phyloP scores from a whole-genome alignment of 1,140 invertebrate genomes.

The Panulirus ornatus region DNA sequence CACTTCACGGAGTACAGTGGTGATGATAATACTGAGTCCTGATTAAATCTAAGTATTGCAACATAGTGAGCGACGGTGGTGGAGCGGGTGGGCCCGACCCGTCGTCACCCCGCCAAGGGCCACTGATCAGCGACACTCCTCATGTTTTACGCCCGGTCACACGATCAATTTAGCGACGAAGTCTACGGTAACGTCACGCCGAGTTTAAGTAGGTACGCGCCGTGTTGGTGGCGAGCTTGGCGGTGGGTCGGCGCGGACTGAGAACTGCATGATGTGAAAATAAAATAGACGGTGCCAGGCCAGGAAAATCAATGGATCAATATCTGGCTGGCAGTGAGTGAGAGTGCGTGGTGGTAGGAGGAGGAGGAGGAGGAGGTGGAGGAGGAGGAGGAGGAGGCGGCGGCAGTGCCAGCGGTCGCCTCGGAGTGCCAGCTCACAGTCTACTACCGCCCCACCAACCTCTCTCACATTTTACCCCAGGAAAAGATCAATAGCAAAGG shows the following conservation, averaged over 20 bases:
- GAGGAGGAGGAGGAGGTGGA: slow-evolving; percentile 51
- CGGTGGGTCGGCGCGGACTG: slow-evolving; percentile 54
- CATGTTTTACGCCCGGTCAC: neutral
- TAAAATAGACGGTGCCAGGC: slow-evolving; percentile 58
- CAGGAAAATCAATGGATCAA: slow-evolving; percentile 67
- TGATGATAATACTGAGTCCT: slow-evolving; percentile 35
- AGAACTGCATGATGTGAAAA: slow-evolving; percentile 64
- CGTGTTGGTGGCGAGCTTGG: slow-evolving; percentile 47
- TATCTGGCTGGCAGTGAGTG: slow-evolving; percentile 60
- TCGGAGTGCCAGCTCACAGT: slow-evolving; percentile 8
- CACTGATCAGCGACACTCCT: slow-evolving; percentile 28
- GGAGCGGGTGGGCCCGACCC: slow-evolving; percentile 13
- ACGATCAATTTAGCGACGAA: slow-evolving; percentile 58
- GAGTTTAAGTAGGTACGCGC: slow-evolving; percentile 56
- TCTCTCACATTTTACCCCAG: slow-evolving; percentile 56
- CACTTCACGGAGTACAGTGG: slow-evolving; percentile 14
- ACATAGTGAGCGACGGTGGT: neutral
- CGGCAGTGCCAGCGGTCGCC: neutral
- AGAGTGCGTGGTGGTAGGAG: slow-evolving; percentile 56
- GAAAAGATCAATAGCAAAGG: slow-evolving; percentile 61
- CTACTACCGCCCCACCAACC: slow-evolving; percentile 44
- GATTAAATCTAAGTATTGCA: slow-evolving; percentile 25
- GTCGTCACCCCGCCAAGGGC: slow-evolving; percentile 32
- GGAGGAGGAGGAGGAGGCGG: slow-evolving; percentile 35
- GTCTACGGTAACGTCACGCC: slow-evolving; percentile 54